These are phyloP conservation scores for Simalia tracyae DNA, from an alignment of 2,797 vertebrate genomes.

Conservation along the genomic window DNA sequence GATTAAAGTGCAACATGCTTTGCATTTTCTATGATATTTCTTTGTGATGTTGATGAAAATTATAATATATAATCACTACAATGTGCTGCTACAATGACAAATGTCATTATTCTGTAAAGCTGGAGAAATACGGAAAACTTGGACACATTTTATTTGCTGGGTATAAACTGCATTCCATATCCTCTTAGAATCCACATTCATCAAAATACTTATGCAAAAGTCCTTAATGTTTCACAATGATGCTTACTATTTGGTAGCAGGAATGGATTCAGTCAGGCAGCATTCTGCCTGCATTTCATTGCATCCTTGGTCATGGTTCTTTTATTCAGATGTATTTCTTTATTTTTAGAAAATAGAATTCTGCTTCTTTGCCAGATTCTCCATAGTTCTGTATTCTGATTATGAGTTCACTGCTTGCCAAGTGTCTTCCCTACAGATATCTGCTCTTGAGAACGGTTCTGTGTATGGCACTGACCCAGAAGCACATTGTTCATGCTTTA, in stretches of 20 bases:
- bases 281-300: background rate
- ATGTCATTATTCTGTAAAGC: background rate
- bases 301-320: background rate
- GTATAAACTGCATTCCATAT: background rate
- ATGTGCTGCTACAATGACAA: background rate
- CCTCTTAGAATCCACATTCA: background rate
- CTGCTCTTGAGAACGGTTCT: slow-evolving; percentile 22
- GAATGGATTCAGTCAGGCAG: background rate
- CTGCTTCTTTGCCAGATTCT: slow-evolving; percentile 6
- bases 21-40: background rate
- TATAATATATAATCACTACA: background rate
- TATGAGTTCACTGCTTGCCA: slow-evolving; percentile 9
- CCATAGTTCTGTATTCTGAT: slow-evolving; percentile 1
- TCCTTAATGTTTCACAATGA: background rate
- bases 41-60: background rate
- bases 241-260: background rate
- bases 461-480: slow-evolving; percentile 29
- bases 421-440: background rate
- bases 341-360: slow-evolving; percentile 20
- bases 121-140: background rate
- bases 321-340: slow-evolving; percentile 10
- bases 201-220: background rate
- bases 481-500: slow-evolving; percentile 41
- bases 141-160: background rate
- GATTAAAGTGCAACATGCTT: background rate